Conservation (phyloP, 2,888 invertebrate genomes). For the Cephus pulcher region DNA sequence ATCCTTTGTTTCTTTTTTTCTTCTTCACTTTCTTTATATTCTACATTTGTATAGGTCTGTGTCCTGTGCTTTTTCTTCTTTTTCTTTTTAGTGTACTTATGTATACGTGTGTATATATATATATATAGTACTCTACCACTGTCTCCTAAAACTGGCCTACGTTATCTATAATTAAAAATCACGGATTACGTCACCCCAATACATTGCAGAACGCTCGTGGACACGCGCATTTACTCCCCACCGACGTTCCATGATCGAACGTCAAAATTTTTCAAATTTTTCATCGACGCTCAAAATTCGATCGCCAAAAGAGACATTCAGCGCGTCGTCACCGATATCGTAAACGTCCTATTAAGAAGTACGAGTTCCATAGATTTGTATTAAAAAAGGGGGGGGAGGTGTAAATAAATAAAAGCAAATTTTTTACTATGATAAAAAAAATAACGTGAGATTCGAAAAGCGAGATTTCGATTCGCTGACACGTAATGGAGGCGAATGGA, state of each 20-base stretch:
- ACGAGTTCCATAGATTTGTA: too few relatives aligned
- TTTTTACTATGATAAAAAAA: too few relatives aligned
- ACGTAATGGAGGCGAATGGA: too few relatives aligned
- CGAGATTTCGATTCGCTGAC: too few relatives aligned
- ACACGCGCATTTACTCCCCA: conserved; percentile 9
- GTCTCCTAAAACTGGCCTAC: conserved; percentile 15
- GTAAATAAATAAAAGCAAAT: too few relatives aligned
- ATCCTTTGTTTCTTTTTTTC: neutral
- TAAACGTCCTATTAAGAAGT: too few relatives aligned
- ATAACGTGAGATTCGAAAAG: too few relatives aligned
- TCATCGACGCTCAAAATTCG: too few relatives aligned
- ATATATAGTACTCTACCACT: conserved; percentile 14
- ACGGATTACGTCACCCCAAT: conserved; percentile 21
- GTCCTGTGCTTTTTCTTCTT: neutral
- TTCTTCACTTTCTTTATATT: neutral
- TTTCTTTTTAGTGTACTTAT: conserved; percentile 2
- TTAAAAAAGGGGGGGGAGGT: too few relatives aligned
- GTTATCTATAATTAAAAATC: conserved; percentile 28
- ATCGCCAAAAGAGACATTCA: too few relatives aligned
- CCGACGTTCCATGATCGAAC: neutral
- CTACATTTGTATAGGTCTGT: conserved; percentile 1
- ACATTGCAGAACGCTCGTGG: conserved; percentile 8
- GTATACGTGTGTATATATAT: conserved; percentile 8
- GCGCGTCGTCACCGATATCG: too few relatives aligned
- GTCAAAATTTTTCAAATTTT: too few relatives aligned